Conservation (phyloP, 1,140 invertebrate genomes). For the Brachionus sp. region DNA sequence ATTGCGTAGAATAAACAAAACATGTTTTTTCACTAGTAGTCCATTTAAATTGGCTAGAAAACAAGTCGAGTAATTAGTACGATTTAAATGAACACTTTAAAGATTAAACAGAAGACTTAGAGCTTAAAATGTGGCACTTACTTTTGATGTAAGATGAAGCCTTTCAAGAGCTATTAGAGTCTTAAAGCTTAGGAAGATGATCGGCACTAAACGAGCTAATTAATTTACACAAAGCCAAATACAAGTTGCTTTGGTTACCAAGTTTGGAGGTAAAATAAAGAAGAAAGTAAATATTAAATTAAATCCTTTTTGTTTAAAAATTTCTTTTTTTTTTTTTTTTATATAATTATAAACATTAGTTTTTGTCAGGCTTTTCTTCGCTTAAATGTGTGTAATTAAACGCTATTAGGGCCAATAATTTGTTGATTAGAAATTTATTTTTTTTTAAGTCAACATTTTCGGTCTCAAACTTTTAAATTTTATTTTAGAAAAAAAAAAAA, state of each 20-base stretch:
- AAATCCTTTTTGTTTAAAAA: background rate
- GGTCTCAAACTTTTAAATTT: background rate
- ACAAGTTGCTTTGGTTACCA: background rate
- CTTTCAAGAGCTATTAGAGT: background rate
- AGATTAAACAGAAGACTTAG: background rate
- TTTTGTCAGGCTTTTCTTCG: background rate
- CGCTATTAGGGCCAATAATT: background rate
- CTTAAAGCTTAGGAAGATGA: background rate
- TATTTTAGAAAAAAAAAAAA: background rate
- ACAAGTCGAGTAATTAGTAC: background rate
- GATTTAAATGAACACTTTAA: background rate
- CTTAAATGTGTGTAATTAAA: background rate
- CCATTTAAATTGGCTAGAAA: background rate
- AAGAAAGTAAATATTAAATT: background rate
- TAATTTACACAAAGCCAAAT: background rate
- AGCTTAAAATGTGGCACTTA: background rate
- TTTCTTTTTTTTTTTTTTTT: background rate
- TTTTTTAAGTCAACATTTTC: background rate
- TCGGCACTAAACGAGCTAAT: background rate
- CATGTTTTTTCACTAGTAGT: background rate
- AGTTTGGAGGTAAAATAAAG: background rate
- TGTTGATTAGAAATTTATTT: background rate
- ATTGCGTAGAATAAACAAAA: background rate
- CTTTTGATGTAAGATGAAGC: background rate
- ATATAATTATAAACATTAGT: background rate